These are phyloP conservation scores for Probaryconus sp. DNA, from an alignment of 1,140 invertebrate genomes.

Conservation along the genomic window DNA sequence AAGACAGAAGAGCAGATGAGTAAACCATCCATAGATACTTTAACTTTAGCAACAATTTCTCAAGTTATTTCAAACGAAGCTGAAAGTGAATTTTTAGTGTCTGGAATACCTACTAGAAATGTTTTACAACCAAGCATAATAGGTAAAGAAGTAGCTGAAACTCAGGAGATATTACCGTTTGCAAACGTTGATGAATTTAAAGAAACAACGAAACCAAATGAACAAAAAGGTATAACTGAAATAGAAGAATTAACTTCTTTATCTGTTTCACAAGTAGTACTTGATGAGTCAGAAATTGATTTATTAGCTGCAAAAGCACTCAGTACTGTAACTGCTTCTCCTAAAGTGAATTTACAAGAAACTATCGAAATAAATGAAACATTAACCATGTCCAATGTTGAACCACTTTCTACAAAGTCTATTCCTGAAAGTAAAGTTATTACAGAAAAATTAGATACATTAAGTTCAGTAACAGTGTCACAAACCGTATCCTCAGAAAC, in stretches of 20 bases:
- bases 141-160: slow-evolving; percentile 67
- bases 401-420: slow-evolving; percentile 30
- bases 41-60: slow-evolving; percentile 63
- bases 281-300: slow-evolving; percentile 60
- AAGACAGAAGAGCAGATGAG: slow-evolving; percentile 61
- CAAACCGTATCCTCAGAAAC: slow-evolving; percentile 63
- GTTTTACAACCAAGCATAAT: slow-evolving; percentile 50
- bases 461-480: slow-evolving; percentile 58
- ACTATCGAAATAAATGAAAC: slow-evolving; percentile 53
- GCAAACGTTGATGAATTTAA: slow-evolving; percentile 58
- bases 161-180: slow-evolving; percentile 62
- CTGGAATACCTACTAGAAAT: slow-evolving; percentile 51
- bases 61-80: slow-evolving; percentile 67
- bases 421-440: slow-evolving; percentile 39
- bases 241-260: slow-evolving; percentile 63
- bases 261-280: slow-evolving; percentile 64
- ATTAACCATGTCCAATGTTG: slow-evolving; percentile 48
- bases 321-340: slow-evolving; percentile 42
- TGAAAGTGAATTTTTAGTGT: slow-evolving; percentile 49
- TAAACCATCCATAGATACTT: slow-evolving; percentile 61
- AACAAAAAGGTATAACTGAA: slow-evolving; percentile 55
- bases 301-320: slow-evolving; percentile 46
- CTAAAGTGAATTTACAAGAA: slow-evolving; percentile 59
- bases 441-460: slow-evolving; percentile 57
- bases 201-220: slow-evolving; percentile 36